Evolutionary conservation across 2,113 vertebrate genomes (phyloP).

Genomic region (Tragelaphus imberbis): DNA sequence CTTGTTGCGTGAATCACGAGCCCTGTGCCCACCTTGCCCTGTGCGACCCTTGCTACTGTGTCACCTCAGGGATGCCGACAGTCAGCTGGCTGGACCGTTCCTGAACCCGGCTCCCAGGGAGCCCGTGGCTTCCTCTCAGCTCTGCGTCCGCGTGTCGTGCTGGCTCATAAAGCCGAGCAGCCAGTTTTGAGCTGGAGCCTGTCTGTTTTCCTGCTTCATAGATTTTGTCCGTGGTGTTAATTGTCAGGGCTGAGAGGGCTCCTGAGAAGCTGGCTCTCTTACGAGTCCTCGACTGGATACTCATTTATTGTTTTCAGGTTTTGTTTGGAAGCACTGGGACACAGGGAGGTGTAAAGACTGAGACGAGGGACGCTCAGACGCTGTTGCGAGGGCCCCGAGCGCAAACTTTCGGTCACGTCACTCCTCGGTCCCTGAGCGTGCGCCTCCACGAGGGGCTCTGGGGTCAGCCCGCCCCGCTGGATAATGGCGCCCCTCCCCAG

Average conservation of each 20-base stretch:
- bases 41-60: fast-evolving
- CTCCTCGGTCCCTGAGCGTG: fast-evolving
- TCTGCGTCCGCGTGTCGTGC: fast-evolving
- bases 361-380: fast-evolving
- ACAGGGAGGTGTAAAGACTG: not conserved
- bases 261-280: too few species aligned
- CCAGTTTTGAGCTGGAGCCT: not conserved
- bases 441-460: not conserved
- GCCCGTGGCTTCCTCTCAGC: not conserved
- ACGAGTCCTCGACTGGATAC: not conserved
- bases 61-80: not conserved
- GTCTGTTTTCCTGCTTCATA: not conserved
- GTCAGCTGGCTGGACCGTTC: fast-evolving
- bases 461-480: fast-evolving
- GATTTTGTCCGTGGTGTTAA: not conserved
- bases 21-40: fast-evolving
- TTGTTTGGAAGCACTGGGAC: not conserved
- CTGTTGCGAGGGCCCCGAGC: not conserved
- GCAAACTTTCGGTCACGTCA: fast-evolving
- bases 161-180: fast-evolving
- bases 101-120: not conserved
- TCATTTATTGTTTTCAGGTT: not conserved
- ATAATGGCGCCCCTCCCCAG: fast-evolving
- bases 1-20: fast-evolving
- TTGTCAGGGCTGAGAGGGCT: not conserved